Evolutionary conservation across 2,113 vertebrate genomes (phyloP).

Genomic region (Rhinopomastus cyanomelas): DNA sequence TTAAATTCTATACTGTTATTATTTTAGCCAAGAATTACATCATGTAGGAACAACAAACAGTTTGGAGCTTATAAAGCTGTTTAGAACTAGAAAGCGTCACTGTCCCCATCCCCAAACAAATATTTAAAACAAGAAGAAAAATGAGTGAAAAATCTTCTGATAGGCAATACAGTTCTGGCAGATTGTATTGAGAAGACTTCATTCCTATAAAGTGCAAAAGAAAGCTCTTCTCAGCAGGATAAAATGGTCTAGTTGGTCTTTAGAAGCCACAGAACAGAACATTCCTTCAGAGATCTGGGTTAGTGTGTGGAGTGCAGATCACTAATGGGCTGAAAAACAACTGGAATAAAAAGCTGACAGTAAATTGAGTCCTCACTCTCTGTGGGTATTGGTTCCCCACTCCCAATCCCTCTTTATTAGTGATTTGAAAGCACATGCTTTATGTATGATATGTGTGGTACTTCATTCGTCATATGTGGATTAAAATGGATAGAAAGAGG

Average conservation of each 20-base stretch:
- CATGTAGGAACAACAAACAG: not conserved
- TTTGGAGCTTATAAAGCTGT: not conserved
- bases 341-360: not conserved
- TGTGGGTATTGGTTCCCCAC: fast-evolving
- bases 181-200: not conserved
- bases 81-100: not conserved
- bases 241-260: not conserved
- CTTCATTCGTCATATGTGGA: not conserved
- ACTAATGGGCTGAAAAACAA: not conserved
- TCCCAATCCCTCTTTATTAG: not conserved
- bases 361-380: not conserved
- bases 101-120: fast-evolving
- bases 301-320: not conserved
- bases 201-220: not conserved
- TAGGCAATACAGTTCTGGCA: not conserved
- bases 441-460: not conserved
- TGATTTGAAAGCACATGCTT: not conserved
- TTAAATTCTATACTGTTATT: not conserved
- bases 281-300: not conserved
- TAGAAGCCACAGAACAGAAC: not conserved
- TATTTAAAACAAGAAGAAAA: not conserved
- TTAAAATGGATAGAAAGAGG: not conserved
- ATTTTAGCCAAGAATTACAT: not conserved
- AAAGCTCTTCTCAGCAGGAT: not conserved
- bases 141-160: not conserved